These are phyloP conservation scores for Drosophila sucinea DNA, from an alignment of 1,140 invertebrate species.

Conservation along the genomic window DNA sequence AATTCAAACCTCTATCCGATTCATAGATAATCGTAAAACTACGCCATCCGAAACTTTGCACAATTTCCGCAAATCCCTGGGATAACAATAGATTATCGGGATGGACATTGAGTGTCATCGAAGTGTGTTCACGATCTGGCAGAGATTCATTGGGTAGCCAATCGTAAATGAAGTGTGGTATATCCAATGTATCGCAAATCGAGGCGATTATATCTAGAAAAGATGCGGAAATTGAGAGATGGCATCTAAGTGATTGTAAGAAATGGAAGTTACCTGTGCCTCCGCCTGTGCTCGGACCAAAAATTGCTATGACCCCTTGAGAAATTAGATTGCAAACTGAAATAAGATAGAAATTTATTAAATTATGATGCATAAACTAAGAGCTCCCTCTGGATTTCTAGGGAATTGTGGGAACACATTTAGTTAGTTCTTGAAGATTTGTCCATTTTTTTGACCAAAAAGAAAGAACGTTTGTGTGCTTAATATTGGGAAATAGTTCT, in stretches of 20 bases:
- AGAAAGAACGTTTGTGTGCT: no score
- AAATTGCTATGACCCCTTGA: constrained; percentile 90
- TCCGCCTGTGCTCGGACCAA: constrained; percentile 89
- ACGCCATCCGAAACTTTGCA: constrained; percentile 90
- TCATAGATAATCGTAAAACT: constrained; percentile 93
- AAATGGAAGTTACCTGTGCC: constrained; percentile 84
- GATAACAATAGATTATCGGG: constrained; percentile 89
- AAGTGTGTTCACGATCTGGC: constrained; percentile 83
- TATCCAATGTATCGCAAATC: constrained; percentile 88
- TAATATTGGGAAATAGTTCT: no score
- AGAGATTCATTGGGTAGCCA: constrained; percentile 87
- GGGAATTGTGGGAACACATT: no score
- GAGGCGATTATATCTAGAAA: constrained; percentile 87
- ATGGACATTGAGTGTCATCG: constrained; percentile 88
- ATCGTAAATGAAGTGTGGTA: constrained; percentile 89
- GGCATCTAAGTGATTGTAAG: not conserved
- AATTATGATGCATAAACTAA: not conserved
- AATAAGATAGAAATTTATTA: not conserved
- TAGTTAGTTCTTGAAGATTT: no score
- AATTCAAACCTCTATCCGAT: constrained; percentile 86
- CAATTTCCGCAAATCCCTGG: constrained; percentile 89
- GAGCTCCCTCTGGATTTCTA: no score
- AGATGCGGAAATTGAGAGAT: not conserved
- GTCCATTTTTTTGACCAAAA: no score
- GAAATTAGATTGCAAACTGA: constrained; percentile 85